Evolutionary conservation across 1,140 invertebrate genomes (phyloP), one percentile per base, ranked within the genome.

Genomic region (Platyscapa corneri): DNA sequence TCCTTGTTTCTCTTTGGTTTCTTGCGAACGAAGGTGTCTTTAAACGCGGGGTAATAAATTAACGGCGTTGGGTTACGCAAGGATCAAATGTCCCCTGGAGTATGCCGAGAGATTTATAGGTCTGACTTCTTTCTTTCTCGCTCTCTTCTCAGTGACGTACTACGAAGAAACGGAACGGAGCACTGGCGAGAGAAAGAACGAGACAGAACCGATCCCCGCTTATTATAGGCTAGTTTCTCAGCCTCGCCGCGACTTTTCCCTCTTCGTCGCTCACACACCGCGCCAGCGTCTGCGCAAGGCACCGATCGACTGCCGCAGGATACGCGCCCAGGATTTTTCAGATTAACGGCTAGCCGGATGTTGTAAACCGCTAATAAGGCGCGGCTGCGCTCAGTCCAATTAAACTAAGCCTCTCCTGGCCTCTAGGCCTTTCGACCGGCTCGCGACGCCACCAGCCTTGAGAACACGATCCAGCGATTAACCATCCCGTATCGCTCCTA

Each of bases 11-110:
- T 53, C 30, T 56, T 75, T 86, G 86, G 77, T 83, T 85, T 67
- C 87, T 90, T 91, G 90, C 90, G 89, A 88, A 89, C 88, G 88
- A 90, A 92, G 92, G 92, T 93, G 92, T 93, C 92, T 92, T 92
- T 92, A 93, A 93, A 93, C 91, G 92, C 91, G 92, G 88, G 88
- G 92, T 91, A 93, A 93, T 93, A 93, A 93, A 93, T 93, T 93
- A 93, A 93, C 92, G 91, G 92, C 92, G 92, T 93, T 93, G 92
- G 92, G 93, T 93, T 93, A 93, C 93, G 93, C 93, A 93, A 93
- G 93, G 93, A 93, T 93, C 93, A 93, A 93, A 93, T 93, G 93
- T 93, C 92, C 91, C 92, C 92, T 89, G 91, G 92, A 93, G 93
- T 93, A 93, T 92, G 91, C 91, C 90, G 87, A 86, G 90, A 93